Evolutionary conservation across 2,888 invertebrate species (phyloP), one percentile per base, ranked within the genome.

Genomic region (Pasiphila rectangulata): DNA sequence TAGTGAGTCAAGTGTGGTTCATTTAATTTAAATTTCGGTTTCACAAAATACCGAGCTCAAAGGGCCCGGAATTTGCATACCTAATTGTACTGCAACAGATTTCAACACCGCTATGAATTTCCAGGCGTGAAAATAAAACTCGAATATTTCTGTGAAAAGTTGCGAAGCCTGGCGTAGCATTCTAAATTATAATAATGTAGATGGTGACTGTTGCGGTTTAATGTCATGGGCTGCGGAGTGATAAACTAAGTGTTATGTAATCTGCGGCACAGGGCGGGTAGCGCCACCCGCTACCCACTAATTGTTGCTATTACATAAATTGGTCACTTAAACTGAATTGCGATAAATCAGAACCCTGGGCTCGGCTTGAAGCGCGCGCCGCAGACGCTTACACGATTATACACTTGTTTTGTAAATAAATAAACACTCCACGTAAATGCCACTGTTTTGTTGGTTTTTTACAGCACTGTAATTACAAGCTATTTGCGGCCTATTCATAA

Each of bases 231-330:
- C 12, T 36, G 36, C 10, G 19, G 38, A 29, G 38, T 29, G 34
- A 27, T 43, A 17, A 29, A 24, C 23, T 21, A 27, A 42, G 24
- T 49, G 12, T 27, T 44, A 30, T 46, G 39, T 29, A 53, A 51
- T 38, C 37, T 51, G 52, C 49, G 52, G 41, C 50, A 51, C 58
- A 45, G 49, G 63, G 60, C 54, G 54, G 63, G 57, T 55, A 56
- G 64, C 62, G 60, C 60, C 66, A 57, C 63, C 63, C 61, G 63
- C 43, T 59, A 55, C 51, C 58, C 62, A 54, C 65, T 77, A 79
- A 79, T 79, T 79, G 71, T 73, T 66, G 72, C 69, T 66, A 75
- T 79, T 79, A 79, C 67, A 70, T 66, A 76, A 78, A 80, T 78
- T 79, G 78, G 69, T 76, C 77, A 75, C 71, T 78, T 77, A 74